Evolutionary conservation across 37 sponge, comb jelly and placozoan species (phyloP), one percentile per base, ranked within the genome.

Genomic region (Cladorhizidae sp.): DNA sequence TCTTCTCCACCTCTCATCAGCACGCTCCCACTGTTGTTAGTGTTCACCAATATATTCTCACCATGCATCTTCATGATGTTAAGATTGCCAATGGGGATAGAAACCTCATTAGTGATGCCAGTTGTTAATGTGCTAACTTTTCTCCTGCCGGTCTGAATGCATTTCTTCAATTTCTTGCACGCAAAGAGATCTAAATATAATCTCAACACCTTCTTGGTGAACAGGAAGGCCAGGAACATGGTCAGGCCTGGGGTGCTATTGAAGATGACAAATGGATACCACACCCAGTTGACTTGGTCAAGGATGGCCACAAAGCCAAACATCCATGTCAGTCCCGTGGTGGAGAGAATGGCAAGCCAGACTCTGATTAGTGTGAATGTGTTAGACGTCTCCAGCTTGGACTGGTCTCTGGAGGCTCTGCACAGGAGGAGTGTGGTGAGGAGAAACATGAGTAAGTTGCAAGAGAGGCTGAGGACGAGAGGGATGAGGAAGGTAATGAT

Each of bases 261-360:
- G 59, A 88, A 62, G 7, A 79, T 62, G 42, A 89, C 74, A 80
- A 84, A 89, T 7, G 74, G 40, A 73, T 89, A 89, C 86, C 85
- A 84, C 2, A 80, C 70, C 80, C 85, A 84, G 23, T 28, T 59
- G 40, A 36, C 38, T 41, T 57, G 63, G 32, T 58, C 9, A 12
- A 9, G 9, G 9, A 45, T 45, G 49, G 49, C 49, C 5, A 45
- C 9, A 9, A 45, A 45, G 9, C 49, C 49, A 45, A 45, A 45
- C 9, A 45, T 45, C 49, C 49, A 45, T 45, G 49, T 45, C 49
- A 45, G 49, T 12, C 8, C 5, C 9, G 49, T 45, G 9, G 49
- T 45, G 49, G 49, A 70, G 39, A 84, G 67, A 0, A 84, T 22
- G 17, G 85, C 67, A 8, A 84, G 3, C 59, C 59, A 58, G 3